Evolutionary conservation across 2,888 invertebrate species (phyloP), one percentile per base, ranked within the genome.

Genomic region (Leptopilina syphax): DNA sequence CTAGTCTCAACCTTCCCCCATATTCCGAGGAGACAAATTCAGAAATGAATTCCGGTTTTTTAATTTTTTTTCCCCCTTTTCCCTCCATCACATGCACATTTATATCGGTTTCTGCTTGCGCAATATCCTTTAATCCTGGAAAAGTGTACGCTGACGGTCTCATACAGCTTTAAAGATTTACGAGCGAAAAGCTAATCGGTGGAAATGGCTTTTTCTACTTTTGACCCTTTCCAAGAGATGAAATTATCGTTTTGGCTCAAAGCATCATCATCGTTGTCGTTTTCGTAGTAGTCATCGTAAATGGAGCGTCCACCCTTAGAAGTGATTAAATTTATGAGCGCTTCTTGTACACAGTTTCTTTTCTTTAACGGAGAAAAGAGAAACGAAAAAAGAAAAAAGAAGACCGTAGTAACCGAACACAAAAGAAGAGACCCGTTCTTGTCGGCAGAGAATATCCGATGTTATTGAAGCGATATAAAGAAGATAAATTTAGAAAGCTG

Each of bases 251-350:
- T 50, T 54, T 54, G 54, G 70, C 54, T 70, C 54, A 70, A 54
- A 70, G 54, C 70, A 47, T 70, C 54, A 70, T 70, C 70, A 54
- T 54, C 54, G 54, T 54, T 54, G 54, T 54, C 70, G 70, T 54
- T 70, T 70, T 70, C 70, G 54, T 54, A 27, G 54, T 70, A 50
- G 70, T 70, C 54, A 70, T 54, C 70, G 54, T 54, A 70, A 70
- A 70, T 70, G 70, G 70, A 54, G 70, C 70, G 54, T 54, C 70
- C 54, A 70, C 34, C 50, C 54, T 13, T 54, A 70, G 54, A 70
- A 70, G 70, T 70, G 54, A 70, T 70, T 70, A 70, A 70, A 70
- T 57, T 70, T 57, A 70, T 54, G 70, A 70, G 54, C 54, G 54
- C 7, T 70, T 70, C 70, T 70, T 70, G 27, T 70, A 70, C 68